phyloP scores from a whole-genome alignment of 2,797 vertebrate species.

The Scyliorhinus canicula region DNA sequence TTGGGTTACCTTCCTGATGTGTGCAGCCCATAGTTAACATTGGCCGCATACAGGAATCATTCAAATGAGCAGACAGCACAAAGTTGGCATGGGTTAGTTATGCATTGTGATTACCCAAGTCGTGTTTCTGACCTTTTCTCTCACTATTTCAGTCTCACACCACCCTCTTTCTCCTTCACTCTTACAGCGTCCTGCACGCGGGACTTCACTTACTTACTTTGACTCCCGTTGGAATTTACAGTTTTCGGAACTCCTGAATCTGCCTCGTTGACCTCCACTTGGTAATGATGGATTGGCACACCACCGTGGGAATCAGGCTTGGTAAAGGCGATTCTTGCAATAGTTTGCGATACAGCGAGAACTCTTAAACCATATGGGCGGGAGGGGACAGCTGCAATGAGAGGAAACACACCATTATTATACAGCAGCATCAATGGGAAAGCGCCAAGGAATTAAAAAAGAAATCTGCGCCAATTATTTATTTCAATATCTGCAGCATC shows the following conservation, averaged over 20 bases:
- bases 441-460: background rate
- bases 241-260: constrained; percentile 84
- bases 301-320: constrained; percentile 95
- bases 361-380: constrained; percentile 83
- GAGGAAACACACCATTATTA: background rate
- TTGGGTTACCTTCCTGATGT: no score
- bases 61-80: no score
- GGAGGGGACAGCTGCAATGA: constrained; percentile 79
- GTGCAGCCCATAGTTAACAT: no score
- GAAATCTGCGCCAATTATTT: background rate
- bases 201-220: constrained; percentile 71
- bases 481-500: background rate
- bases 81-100: no score
- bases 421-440: background rate
- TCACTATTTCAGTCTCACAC: no score
- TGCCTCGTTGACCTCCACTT: constrained; percentile 87
- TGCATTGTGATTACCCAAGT: no score
- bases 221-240: constrained; percentile 82
- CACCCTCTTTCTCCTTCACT: background rate
- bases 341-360: constrained; percentile 84
- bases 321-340: constrained; percentile 83
- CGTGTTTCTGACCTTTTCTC: no score
- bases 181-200: background rate
- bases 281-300: constrained; percentile 91
- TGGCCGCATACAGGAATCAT: no score